A percentile compares a stretch with the other conserved stretches of the same genome.
Conservation (phyloP, 2,797 vertebrate species). For the Acropternis orthonyx region DNA sequence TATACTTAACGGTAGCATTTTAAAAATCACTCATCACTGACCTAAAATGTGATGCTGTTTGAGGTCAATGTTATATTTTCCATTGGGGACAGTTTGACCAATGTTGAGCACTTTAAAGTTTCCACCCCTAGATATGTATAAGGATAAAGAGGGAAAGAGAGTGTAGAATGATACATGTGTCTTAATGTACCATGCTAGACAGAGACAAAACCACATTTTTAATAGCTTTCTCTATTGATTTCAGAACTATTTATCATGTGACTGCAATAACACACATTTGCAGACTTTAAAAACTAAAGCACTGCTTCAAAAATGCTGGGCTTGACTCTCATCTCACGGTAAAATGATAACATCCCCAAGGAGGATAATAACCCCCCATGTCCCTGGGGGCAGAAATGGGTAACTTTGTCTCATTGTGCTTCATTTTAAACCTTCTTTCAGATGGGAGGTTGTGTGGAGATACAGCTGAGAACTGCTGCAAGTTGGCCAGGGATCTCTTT, state of each 20-base stretch:
- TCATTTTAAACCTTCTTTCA: neutral
- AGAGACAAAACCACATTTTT: slow-evolving; percentile 57
- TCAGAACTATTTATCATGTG: slow-evolving; percentile 32
- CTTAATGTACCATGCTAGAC: slow-evolving; percentile 45
- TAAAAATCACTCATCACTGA: slow-evolving; percentile 47
- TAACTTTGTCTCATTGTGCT: neutral
- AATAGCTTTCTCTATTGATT: slow-evolving; percentile 62
- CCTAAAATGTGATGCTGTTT: slow-evolving; percentile 21
- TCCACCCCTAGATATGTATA: neutral
- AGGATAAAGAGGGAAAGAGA: neutral
- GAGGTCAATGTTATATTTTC: slow-evolving; percentile 46
- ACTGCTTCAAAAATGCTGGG: neutral
- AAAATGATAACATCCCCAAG: neutral
- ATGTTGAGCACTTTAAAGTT: neutral
- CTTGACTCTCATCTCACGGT: neutral
- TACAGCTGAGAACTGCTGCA: neutral
- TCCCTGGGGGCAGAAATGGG: neutral
- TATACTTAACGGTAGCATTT: slow-evolving; percentile 12
- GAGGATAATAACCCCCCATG: neutral
- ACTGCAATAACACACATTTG: neutral
- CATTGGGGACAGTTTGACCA: slow-evolving; percentile 37
- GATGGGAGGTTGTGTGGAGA: fast-evolving
- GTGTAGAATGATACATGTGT: neutral
- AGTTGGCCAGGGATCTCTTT: neutral
- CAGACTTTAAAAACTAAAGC: neutral